Evolutionary conservation across 1,140 invertebrate genomes (phyloP).

Genomic region (Caenorhabditis brenneri): DNA sequence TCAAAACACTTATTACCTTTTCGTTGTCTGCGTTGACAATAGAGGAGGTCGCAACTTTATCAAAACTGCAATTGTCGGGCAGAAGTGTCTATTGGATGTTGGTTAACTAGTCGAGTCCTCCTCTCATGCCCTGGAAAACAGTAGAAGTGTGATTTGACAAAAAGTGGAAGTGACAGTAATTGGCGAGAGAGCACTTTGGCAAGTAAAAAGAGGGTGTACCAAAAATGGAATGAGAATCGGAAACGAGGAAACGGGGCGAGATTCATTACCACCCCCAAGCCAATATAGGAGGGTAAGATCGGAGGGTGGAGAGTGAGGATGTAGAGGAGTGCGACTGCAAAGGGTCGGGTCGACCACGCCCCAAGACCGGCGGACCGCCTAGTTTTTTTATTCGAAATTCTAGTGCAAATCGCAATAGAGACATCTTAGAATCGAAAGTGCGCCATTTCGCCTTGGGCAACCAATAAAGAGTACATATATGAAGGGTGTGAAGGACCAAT

Average conservation of each 20-base stretch:
- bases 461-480: slow-evolving; percentile 27
- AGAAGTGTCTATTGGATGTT: background rate
- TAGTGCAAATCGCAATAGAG: background rate
- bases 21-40: background rate
- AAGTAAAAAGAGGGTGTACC: background rate
- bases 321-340: background rate
- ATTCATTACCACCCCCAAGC: slow-evolving; percentile 24
- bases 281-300: slow-evolving; percentile 28
- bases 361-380: background rate
- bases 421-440: background rate
- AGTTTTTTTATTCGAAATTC: background rate
- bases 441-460: slow-evolving; percentile 7
- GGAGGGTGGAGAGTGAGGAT: background rate
- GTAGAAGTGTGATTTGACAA: slow-evolving; percentile 30
- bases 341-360: slow-evolving; percentile 25
- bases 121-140: slow-evolving; percentile 40
- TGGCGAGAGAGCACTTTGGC: slow-evolving; percentile 20
- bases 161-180: slow-evolving; percentile 40
- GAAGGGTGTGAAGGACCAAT: slow-evolving; percentile 1
- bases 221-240: slow-evolving; percentile 27
- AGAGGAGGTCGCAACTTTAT: background rate
- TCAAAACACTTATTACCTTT: background rate
- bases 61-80: no score
- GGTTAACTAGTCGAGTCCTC: slow-evolving; percentile 25
- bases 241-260: slow-evolving; percentile 37